Evolutionary conservation across 2,797 vertebrate genomes (phyloP).

Genomic region (Sebastes kiyomatsui): DNA sequence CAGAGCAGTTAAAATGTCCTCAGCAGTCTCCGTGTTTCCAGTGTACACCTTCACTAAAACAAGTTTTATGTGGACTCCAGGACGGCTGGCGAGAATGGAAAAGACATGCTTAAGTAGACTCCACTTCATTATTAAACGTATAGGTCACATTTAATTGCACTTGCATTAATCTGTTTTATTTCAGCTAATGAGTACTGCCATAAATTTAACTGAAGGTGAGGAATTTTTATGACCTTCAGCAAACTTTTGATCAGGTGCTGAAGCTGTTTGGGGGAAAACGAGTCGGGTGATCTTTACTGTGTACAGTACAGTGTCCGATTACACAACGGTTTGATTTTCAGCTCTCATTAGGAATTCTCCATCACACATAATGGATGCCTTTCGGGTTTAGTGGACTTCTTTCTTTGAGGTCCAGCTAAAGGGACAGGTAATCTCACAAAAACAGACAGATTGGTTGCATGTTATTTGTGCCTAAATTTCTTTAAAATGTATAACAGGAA

Average conservation of each 20-base stretch:
- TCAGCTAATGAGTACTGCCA: conserved; percentile 84
- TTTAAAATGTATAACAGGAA: neutral
- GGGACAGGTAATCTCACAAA: conserved; percentile 10
- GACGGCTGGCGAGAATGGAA: conserved; percentile 63
- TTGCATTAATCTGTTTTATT: conserved; percentile 87
- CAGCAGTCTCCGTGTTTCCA: conserved; percentile 45
- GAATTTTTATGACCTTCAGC: conserved; percentile 86
- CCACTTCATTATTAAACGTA: conserved; percentile 77
- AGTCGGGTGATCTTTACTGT: conserved; percentile 82
- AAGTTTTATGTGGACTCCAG: conserved; percentile 62
- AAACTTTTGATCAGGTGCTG: conserved; percentile 87
- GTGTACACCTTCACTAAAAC: conserved; percentile 46
- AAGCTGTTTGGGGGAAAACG: conserved; percentile 69
- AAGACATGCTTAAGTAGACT: conserved; percentile 76
- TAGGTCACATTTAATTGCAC: conserved; percentile 85
- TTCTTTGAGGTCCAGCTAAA: conserved; percentile 27
- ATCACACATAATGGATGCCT: conserved; percentile 58
- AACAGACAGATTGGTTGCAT: conserved; percentile 5
- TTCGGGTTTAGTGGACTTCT: conserved; percentile 37
- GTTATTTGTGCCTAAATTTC: conserved; percentile 10
- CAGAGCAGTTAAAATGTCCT: conserved; percentile 44
- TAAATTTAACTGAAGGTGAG: conserved; percentile 87
- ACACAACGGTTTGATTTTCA: conserved; percentile 81
- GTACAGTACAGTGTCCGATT: conserved; percentile 86
- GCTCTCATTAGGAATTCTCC: conserved; percentile 82